phyloP scores from a whole-genome alignment of 2,797 vertebrate species.

The Pseudochirops cupreus region DNA sequence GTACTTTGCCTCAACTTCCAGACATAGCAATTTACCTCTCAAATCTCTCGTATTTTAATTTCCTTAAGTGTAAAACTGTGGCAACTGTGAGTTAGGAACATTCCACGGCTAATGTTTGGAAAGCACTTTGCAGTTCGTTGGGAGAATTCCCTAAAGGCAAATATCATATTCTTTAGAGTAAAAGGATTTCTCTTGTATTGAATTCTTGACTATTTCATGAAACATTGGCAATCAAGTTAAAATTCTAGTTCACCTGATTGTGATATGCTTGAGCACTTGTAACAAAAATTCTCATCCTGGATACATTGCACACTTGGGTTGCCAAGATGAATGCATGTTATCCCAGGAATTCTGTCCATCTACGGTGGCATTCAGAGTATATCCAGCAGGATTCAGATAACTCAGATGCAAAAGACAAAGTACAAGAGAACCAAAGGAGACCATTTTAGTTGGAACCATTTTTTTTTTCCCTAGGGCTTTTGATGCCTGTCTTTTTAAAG shows the following conservation, averaged over 20 bases:
- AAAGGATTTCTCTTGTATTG: background rate
- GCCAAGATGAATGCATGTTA: background rate
- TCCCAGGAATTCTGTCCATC: slow-evolving; percentile 9
- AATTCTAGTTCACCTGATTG: background rate
- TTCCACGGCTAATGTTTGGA: slow-evolving; percentile 9
- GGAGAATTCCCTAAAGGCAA: background rate
- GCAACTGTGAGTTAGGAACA: background rate
- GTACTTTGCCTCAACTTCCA: background rate
- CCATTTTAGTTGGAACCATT: background rate
- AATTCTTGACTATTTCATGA: background rate
- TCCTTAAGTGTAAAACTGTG: background rate
- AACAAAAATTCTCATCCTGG: background rate
- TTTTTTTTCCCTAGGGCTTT: background rate
- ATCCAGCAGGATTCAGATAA: slow-evolving; percentile 16
- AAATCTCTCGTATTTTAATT: background rate
- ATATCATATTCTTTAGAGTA: background rate
- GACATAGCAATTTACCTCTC: background rate
- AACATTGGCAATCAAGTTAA: background rate
- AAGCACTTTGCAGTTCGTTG: background rate
- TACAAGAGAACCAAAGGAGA: background rate
- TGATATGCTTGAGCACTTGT: background rate
- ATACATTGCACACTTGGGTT: background rate
- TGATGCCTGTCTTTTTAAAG: slow-evolving; percentile 27
- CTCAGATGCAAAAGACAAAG: background rate
- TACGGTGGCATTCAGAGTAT: background rate